These are phyloP conservation scores for Xestia c-nigrum DNA, from an alignment of 2,888 invertebrate species.

Conservation along the genomic window DNA sequence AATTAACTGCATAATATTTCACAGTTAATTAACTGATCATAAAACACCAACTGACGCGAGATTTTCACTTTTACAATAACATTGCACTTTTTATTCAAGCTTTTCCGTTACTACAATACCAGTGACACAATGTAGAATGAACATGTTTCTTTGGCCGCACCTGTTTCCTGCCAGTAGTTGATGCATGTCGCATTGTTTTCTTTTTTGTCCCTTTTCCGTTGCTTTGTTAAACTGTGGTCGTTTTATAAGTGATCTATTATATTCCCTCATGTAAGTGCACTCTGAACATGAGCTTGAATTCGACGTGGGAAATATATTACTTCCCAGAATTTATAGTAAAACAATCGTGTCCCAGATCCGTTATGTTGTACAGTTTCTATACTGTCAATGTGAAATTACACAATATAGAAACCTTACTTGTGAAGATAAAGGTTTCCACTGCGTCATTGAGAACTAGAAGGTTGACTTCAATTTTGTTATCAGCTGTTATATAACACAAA, in stretches of 20 bases:
- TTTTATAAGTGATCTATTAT: slow-evolving; percentile 61
- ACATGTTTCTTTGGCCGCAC: slow-evolving; percentile 71
- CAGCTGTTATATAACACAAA: slow-evolving; percentile 6
- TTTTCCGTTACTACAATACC: slow-evolving; percentile 53
- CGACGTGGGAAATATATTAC: slow-evolving; percentile 59
- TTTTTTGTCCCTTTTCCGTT: slow-evolving; percentile 77
- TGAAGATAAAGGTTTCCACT: slow-evolving; percentile 46
- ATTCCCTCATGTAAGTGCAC: slow-evolving; percentile 41
- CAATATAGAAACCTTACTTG: slow-evolving; percentile 52
- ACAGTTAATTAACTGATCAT: slow-evolving; percentile 9
- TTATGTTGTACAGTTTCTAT: slow-evolving; percentile 55
- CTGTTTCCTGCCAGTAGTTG: slow-evolving; percentile 78
- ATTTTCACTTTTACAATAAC: slow-evolving; percentile 28
- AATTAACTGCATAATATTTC: background rate
- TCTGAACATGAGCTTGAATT: slow-evolving; percentile 61
- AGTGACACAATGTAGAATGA: slow-evolving; percentile 55
- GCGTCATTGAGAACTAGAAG: slow-evolving; percentile 20
- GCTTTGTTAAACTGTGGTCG: slow-evolving; percentile 71
- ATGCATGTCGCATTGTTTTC: slow-evolving; percentile 78
- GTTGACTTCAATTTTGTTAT: slow-evolving; percentile 28
- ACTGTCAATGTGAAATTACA: slow-evolving; percentile 58
- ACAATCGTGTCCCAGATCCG: slow-evolving; percentile 57
- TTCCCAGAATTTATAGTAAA: slow-evolving; percentile 54
- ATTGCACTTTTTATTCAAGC: slow-evolving; percentile 49
- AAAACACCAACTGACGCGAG: slow-evolving; percentile 16